These are phyloP conservation scores for Alloscopus bannaensis DNA, from an alignment of 2,888 invertebrate species.

Conservation along the genomic window DNA sequence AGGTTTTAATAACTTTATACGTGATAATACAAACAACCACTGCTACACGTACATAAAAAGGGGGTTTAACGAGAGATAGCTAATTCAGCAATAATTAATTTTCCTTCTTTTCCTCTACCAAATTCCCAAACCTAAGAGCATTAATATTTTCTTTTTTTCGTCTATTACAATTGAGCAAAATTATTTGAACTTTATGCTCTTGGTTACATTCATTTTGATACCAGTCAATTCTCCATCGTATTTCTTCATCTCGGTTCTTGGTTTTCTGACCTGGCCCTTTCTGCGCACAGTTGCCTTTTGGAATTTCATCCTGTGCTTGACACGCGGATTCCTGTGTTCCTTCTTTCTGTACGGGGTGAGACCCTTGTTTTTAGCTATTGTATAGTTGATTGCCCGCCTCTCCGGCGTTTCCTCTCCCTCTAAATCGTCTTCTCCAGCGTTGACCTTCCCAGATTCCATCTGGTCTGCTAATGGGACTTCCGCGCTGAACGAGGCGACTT, in stretches of 20 bases:
- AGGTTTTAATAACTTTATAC: too few relatives aligned
- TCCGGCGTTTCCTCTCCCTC: slow-evolving; percentile 74
- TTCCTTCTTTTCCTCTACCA: too few relatives aligned
- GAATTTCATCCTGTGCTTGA: slow-evolving; percentile 94
- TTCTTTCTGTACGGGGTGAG: slow-evolving; percentile 93
- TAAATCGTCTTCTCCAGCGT: slow-evolving; percentile 67
- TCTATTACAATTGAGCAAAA: too few relatives aligned
- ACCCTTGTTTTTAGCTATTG: slow-evolving; percentile 97
- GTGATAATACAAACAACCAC: too few relatives aligned
- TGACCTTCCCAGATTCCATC: slow-evolving; percentile 73
- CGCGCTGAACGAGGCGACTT: not conserved
- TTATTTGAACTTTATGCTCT: slow-evolving; percentile 91
- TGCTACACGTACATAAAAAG: too few relatives aligned
- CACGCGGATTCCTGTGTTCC: slow-evolving; percentile 94
- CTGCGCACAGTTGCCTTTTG: slow-evolving; percentile 93
- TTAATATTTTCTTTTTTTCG: too few relatives aligned
- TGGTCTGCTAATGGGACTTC: slow-evolving; percentile 74
- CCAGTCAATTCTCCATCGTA: slow-evolving; percentile 97
- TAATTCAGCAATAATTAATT: too few relatives aligned
- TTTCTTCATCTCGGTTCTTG: slow-evolving; percentile 85
- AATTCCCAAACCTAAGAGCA: too few relatives aligned
- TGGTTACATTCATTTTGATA: slow-evolving; percentile 91
- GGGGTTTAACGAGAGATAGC: too few relatives aligned
- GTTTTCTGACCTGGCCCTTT: slow-evolving; percentile 91
- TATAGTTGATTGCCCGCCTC: slow-evolving; percentile 91